Evolutionary conservation across 2,888 invertebrate species (phyloP).

Genomic region (Myopa tessellatipennis): DNA sequence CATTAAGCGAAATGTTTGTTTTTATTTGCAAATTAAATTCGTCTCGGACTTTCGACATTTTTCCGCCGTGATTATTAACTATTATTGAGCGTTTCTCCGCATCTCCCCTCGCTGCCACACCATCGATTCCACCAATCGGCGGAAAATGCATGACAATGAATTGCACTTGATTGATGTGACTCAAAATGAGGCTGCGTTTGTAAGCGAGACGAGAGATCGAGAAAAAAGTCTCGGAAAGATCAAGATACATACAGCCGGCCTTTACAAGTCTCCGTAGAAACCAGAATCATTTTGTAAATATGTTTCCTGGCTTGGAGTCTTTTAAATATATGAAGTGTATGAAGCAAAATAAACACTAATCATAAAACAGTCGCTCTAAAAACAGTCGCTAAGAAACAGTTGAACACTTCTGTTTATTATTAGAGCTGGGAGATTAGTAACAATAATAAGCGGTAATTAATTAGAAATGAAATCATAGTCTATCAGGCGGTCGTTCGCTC

Average conservation of each 20-base stretch:
- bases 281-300: background rate
- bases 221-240: background rate
- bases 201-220: background rate
- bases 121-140: constrained; percentile 23
- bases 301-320: background rate
- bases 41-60: background rate
- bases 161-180: background rate
- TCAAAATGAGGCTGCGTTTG: too few species aligned
- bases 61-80: constrained; percentile 7
- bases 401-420: too few species aligned
- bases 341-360: too few species aligned
- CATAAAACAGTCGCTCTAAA: too few species aligned
- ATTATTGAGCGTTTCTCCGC: background rate
- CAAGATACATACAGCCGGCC: background rate
- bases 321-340: too few species aligned
- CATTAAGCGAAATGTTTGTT: constrained; percentile 15
- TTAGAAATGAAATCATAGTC: constrained; percentile 21
- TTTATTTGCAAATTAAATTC: constrained; percentile 19
- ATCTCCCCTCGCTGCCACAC: background rate
- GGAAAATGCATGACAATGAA: constrained; percentile 19
- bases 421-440: too few species aligned
- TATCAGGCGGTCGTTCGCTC: too few species aligned
- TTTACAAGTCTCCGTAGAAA: background rate
- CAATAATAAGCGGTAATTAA: constrained; percentile 16
- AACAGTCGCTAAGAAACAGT: too few species aligned